These are phyloP conservation scores for Drosophila paucipuncta DNA, from an alignment of 2,888 invertebrate genomes.

Conservation along the genomic window DNA sequence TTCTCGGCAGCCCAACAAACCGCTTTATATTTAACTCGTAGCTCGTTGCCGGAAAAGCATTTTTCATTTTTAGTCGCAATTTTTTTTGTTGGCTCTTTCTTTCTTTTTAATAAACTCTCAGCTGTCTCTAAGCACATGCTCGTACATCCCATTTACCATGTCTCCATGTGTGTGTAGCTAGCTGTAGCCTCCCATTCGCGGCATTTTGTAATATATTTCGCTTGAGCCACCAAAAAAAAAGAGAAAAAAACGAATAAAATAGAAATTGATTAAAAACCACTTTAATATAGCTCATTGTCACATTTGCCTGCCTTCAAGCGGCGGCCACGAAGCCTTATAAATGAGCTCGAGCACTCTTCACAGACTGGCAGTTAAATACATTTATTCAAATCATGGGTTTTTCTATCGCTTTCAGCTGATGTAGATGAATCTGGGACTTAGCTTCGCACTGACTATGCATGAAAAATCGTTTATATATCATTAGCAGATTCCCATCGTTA, in stretches of 20 bases:
- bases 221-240: conserved; percentile 28
- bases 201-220: conserved; percentile 65
- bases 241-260: conserved; percentile 21
- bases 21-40: conserved; percentile 14
- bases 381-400: not conserved
- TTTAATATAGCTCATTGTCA: conserved; percentile 70
- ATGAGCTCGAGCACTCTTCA: conserved; percentile 27
- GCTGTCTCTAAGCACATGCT: conserved; percentile 60
- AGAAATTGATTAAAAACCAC: conserved; percentile 75
- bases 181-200: conserved; percentile 46
- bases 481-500: not conserved
- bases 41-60: conserved; percentile 56
- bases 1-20: conserved; percentile 22
- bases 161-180: conserved; percentile 5
- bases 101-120: conserved; percentile 75
- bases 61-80: conserved; percentile 69
- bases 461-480: not conserved
- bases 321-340: conserved; percentile 32
- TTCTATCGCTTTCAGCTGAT: not conserved
- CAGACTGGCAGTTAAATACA: conserved; percentile 15
- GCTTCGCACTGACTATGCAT: not conserved
- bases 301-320: conserved; percentile 35
- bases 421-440: not conserved
- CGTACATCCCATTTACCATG: conserved; percentile 56
- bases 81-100: conserved; percentile 38